Conservation (phyloP, 2,888 invertebrate species). For the Eupithecia exiguata region DNA sequence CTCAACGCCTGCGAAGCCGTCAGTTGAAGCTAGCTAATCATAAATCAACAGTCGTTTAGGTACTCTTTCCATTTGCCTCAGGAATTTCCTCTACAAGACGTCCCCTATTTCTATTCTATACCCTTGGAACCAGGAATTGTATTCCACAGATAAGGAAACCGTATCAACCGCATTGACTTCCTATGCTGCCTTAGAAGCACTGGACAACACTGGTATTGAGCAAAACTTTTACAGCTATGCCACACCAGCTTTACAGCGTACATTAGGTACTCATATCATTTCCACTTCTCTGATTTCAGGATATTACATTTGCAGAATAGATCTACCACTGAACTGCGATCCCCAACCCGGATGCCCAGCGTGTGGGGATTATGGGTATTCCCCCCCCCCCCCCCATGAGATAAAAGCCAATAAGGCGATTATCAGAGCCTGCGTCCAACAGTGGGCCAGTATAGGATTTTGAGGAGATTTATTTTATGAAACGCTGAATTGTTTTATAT, state of each 20-base stretch:
- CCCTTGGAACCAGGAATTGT: background rate
- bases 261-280: background rate
- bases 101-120: background rate
- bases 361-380: too few relatives aligned
- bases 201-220: constrained; percentile 8
- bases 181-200: background rate
- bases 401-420: too few relatives aligned
- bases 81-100: background rate
- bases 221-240: constrained; percentile 22
- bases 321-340: too few relatives aligned
- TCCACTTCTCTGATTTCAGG: constrained; percentile 4
- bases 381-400: too few relatives aligned
- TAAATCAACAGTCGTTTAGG: background rate
- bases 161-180: background rate
- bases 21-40: too few relatives aligned
- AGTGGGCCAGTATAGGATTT: too few relatives aligned
- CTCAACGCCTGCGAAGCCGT: too few relatives aligned
- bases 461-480: background rate
- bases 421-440: too few relatives aligned
- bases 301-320: background rate
- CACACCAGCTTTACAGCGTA: constrained; percentile 16
- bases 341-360: too few relatives aligned
- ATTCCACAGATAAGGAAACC: background rate
- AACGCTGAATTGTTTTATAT: background rate
- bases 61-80: too few relatives aligned